These are phyloP conservation scores for Netelia virgata DNA, from an alignment of 2,888 invertebrate species.

Conservation along the genomic window DNA sequence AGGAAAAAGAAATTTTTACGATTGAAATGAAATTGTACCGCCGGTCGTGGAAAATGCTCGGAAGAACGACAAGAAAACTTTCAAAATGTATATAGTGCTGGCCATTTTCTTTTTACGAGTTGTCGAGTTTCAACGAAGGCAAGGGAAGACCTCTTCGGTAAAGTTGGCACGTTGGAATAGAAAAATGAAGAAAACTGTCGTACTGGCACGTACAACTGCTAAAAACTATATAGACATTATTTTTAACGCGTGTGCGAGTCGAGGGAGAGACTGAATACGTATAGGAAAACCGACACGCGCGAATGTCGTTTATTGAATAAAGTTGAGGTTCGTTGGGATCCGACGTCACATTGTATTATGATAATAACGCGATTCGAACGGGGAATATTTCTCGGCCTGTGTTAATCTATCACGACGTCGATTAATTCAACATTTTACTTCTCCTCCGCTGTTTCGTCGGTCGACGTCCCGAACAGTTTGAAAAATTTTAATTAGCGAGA, in stretches of 20 bases:
- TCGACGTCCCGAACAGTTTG: no score
- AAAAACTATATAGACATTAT: background rate
- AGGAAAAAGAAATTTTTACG: constrained; percentile 14
- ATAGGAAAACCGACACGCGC: constrained; percentile 30
- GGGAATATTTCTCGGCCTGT: constrained; percentile 30
- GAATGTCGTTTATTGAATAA: constrained; percentile 66
- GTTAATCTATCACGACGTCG: constrained; percentile 55
- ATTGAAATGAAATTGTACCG: background rate
- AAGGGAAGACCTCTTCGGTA: background rate
- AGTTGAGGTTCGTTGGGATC: constrained; percentile 49
- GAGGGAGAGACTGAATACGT: background rate
- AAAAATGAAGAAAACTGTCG: constrained; percentile 22
- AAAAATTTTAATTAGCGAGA: background rate
- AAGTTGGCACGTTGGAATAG: constrained; percentile 29
- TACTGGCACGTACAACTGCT: background rate
- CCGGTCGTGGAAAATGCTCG: background rate
- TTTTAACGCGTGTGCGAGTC: background rate
- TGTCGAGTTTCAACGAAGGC: background rate
- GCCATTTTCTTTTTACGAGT: constrained; percentile 33
- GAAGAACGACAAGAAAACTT: constrained; percentile 10
- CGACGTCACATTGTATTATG: constrained; percentile 69
- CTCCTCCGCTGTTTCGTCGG: no score
- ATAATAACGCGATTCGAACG: constrained; percentile 74
- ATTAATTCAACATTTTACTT: constrained; percentile 44
- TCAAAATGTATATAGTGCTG: background rate